Evolutionary conservation across 2,888 invertebrate species (phyloP).

Genomic region (Lithosia quadra): DNA sequence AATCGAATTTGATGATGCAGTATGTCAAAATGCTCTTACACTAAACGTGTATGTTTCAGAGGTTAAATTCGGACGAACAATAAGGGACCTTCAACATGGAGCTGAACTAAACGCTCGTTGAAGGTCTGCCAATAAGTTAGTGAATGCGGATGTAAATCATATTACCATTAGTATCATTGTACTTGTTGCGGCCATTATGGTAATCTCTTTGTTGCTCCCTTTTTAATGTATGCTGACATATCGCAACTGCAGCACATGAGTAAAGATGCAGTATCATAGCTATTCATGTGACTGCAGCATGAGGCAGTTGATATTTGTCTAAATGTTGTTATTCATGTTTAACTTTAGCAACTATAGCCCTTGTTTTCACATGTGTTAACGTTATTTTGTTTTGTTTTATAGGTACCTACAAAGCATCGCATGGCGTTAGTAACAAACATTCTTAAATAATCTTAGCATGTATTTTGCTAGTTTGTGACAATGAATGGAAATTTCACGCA

Average conservation of each 20-base stretch:
- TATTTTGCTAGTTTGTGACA: too few relatives aligned
- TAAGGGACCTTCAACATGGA: constrained; percentile 41
- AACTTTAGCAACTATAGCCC: not conserved
- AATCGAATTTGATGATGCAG: constrained; percentile 24
- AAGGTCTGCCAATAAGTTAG: constrained; percentile 41
- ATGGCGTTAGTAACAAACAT: too few relatives aligned
- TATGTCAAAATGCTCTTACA: constrained; percentile 25
- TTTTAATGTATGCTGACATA: not conserved
- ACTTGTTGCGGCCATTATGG: constrained; percentile 1
- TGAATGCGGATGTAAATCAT: constrained; percentile 37
- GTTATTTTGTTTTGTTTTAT: too few relatives aligned
- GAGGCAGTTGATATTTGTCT: constrained; percentile 1
- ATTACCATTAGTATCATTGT: constrained; percentile 24
- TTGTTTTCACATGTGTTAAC: too few relatives aligned
- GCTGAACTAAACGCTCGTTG: constrained; percentile 29
- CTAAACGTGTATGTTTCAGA: constrained; percentile 24
- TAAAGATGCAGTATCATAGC: too few relatives aligned
- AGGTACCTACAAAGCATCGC: too few relatives aligned
- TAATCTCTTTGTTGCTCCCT: constrained; percentile 12
- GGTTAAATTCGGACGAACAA: constrained; percentile 38
- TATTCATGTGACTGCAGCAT: too few relatives aligned
- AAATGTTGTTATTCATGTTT: not conserved
- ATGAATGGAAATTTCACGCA: too few relatives aligned
- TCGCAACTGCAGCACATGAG: too few relatives aligned
- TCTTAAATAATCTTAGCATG: too few relatives aligned